phyloP scores from a whole-genome alignment of 2,888 invertebrate species.

The Lobophora halterata region DNA sequence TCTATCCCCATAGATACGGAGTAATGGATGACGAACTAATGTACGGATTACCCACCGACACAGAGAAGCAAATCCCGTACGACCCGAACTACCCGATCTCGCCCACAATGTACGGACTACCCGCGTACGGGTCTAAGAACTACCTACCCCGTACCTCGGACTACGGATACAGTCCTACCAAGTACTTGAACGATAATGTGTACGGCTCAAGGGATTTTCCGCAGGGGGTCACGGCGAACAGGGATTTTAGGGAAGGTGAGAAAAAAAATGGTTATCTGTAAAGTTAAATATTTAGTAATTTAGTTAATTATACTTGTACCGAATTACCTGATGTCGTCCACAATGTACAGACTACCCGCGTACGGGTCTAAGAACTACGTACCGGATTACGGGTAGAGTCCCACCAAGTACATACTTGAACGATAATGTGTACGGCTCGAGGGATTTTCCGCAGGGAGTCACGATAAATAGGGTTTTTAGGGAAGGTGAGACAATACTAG shows the following conservation, averaged over 20 bases:
- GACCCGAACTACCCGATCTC: conserved; percentile 76
- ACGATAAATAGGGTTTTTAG: conserved; percentile 46
- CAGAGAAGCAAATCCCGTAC: conserved; percentile 72
- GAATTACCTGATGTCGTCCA: conserved; percentile 73
- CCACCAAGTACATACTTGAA: conserved; percentile 70
- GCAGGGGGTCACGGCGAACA: conserved; percentile 19
- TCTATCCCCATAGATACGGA: conserved; percentile 56
- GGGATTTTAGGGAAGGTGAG: conserved; percentile 60
- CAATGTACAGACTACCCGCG: conserved; percentile 68
- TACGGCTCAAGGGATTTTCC: conserved; percentile 68
- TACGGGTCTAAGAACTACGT: conserved; percentile 76
- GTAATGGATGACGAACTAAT: conserved; percentile 72
- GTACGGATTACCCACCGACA: conserved; percentile 66
- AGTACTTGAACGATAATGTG: conserved; percentile 63
- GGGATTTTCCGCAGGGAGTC: conserved; percentile 53
- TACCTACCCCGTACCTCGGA: conserved; percentile 71
- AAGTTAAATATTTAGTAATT: too few relatives aligned
- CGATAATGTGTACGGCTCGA: conserved; percentile 64
- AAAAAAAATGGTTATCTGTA: too few relatives aligned
- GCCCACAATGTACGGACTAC: conserved; percentile 71
- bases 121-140: conserved; percentile 73
- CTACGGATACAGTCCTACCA: conserved; percentile 74
- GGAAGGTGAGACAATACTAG: too few relatives aligned
- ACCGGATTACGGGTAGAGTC: conserved; percentile 73
- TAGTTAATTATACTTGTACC: too few relatives aligned